Evolutionary conservation across 2,113 vertebrate species (phyloP).

Genomic region (Pipa parva): DNA sequence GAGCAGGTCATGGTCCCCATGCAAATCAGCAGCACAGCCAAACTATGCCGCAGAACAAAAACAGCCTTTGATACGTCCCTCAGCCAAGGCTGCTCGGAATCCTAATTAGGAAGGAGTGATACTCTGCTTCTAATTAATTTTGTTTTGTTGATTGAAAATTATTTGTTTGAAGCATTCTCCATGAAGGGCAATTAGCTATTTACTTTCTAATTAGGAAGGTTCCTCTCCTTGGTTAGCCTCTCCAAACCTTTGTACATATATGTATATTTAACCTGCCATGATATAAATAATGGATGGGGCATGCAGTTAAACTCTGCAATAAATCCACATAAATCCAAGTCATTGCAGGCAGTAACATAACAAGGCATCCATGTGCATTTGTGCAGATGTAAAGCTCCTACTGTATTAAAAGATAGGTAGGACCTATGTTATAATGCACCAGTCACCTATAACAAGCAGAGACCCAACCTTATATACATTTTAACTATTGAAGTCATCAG

Average conservation of each 20-base stretch:
- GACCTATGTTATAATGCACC: no score
- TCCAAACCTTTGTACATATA: neutral
- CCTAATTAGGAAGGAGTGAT: conserved; percentile 33
- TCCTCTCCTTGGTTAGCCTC: conserved; percentile 5
- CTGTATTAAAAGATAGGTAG: no score
- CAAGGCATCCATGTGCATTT: no score
- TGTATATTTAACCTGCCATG: conserved; percentile 16
- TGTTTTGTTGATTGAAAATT: conserved; percentile 41
- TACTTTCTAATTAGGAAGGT: conserved; percentile 36
- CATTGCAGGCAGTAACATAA: no score
- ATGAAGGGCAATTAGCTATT: conserved; percentile 40
- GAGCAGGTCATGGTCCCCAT: conserved; percentile 36
- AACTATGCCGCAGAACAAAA: conserved; percentile 36
- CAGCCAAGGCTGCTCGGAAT: conserved; percentile 27
- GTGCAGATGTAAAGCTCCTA: no score
- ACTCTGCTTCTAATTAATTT: conserved; percentile 39
- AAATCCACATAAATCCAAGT: no score
- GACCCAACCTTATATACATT: no score
- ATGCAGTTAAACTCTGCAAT: neutral
- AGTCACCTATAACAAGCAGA: no score
- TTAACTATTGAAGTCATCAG: no score
- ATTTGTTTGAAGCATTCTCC: conserved; percentile 42
- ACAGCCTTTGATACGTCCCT: conserved; percentile 39
- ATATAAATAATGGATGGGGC: neutral
- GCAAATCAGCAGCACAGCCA: conserved; percentile 34